Conservation (phyloP, 1,140 invertebrate genomes). For the Lethrus apterus region DNA sequence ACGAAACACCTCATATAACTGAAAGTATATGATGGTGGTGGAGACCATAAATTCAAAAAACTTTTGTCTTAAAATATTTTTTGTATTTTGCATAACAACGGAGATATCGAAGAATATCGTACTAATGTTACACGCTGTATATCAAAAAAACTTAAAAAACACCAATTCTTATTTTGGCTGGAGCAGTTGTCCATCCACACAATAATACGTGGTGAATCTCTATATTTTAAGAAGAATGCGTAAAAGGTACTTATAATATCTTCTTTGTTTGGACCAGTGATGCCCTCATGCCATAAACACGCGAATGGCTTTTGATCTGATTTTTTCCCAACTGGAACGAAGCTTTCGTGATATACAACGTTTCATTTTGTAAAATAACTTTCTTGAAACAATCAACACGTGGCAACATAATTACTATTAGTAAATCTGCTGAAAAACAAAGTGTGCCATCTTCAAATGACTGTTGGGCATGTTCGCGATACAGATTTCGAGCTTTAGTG, state of each 20-base stretch:
- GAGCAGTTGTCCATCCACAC: slow-evolving; percentile 30
- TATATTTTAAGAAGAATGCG: slow-evolving; percentile 21
- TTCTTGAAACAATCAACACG: slow-evolving; percentile 24
- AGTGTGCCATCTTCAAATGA: neutral
- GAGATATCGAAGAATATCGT: too few relatives aligned
- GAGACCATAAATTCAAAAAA: too few relatives aligned
- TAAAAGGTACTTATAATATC: slow-evolving; percentile 30
- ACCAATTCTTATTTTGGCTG: slow-evolving; percentile 30
- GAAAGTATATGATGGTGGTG: too few relatives aligned
- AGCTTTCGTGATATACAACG: slow-evolving; percentile 28
- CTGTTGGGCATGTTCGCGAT: neutral
- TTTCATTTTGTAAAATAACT: slow-evolving; percentile 24
- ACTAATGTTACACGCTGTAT: too few relatives aligned
- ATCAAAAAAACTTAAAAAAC: slow-evolving; percentile 15
- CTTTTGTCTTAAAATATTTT: too few relatives aligned
- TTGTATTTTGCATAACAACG: too few relatives aligned
- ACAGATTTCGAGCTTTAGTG: neutral
- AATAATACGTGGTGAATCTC: slow-evolving; percentile 20
- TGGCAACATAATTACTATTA: slow-evolving; percentile 25
- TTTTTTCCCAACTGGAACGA: too few relatives aligned
- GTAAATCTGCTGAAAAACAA: slow-evolving; percentile 15
- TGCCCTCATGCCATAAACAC: slow-evolving; percentile 29
- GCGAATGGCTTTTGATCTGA: slow-evolving; percentile 19
- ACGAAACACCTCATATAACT: too few relatives aligned
- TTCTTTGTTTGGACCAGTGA: slow-evolving; percentile 20